Base-by-base conservation (phyloP, 2,888 invertebrate species). In the Drepana falcataria region DNA sequence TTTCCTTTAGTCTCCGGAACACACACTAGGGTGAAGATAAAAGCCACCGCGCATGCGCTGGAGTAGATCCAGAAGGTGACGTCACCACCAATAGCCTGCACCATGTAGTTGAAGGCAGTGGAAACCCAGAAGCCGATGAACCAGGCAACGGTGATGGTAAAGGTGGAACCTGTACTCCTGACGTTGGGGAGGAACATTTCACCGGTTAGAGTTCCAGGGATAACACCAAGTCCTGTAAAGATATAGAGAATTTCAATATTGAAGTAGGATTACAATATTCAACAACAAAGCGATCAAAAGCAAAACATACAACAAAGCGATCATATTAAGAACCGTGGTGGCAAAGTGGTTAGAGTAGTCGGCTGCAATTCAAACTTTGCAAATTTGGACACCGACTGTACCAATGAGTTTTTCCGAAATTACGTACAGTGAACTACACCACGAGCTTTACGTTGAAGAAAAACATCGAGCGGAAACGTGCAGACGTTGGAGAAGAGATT, bases 1-100 rank as follows among this genome's bases (percentile, higher is more conserved):
- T 56, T 56, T 6, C 56, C 58, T 48, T 55, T 56, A 0, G 60
- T 56, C 53, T 58, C 56, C 9, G 60, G 56, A 40, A 52, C 59
- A 2, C 51, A 53, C 6, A 53, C 3, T 0, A 35, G 21, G n/a
- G 56, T 53, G n/a, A 59, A 59, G 2, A 59, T 2, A 7, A 51
- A 56, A 4, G 59, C 56, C 4, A 48, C 6, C 2, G 49, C 51
- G 34, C 54, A 56, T 1, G 48, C 47, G 21, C 44, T 44, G 3
- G 54, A 52, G 44, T 54, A 56, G 4, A 48, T 7, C 55, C 54
- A 58, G n/a, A 58, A 54, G n/a, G 56, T 57, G 47, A 48, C n/a
- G 5, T 48, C 40, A 4, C 47, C 48, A 35, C 54, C 56, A 33
- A 51, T 48, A 2, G 35, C 44, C 0, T 51, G 21, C 2, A 56